Conservation (phyloP, 2,888 invertebrate species). For the Tridacna crocea region DNA sequence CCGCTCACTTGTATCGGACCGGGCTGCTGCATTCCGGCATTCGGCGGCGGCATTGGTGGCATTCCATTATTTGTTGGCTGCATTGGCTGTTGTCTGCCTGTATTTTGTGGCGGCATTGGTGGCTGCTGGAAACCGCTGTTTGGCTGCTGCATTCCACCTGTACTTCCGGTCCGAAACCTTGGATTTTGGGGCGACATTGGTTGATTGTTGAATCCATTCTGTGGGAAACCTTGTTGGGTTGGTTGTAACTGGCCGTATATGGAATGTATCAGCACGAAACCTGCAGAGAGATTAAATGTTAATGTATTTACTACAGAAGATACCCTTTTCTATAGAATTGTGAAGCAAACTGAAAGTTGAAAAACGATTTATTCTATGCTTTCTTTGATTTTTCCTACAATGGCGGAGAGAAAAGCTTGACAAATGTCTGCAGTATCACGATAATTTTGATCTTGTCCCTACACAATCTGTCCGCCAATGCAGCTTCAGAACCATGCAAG, state of each 20-base stretch:
- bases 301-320: background rate
- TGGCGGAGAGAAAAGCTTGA: too few species aligned
- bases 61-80: conserved; percentile 8
- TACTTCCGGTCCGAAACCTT: conserved; percentile 1
- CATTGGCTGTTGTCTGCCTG: conserved; percentile 1
- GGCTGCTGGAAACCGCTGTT: conserved; percentile 10
- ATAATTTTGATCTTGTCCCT: too few species aligned
- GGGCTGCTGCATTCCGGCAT: background rate
- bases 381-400: too few species aligned
- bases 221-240: conserved; percentile 35
- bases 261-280: background rate
- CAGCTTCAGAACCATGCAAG: too few species aligned
- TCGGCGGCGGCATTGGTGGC: conserved; percentile 14
- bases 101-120: conserved; percentile 10
- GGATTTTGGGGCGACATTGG: conserved; percentile 22
- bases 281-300: background rate
- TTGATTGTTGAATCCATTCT: conserved; percentile 26
- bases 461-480: too few species aligned
- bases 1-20: conserved; percentile 1
- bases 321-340: too few species aligned
- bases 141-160: conserved; percentile 24
- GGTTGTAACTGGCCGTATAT: conserved; percentile 10
- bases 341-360: too few species aligned
- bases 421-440: too few species aligned
- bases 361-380: too few species aligned